phyloP scores from a whole-genome alignment of 2,888 invertebrate genomes.

The Volucella bombylans region DNA sequence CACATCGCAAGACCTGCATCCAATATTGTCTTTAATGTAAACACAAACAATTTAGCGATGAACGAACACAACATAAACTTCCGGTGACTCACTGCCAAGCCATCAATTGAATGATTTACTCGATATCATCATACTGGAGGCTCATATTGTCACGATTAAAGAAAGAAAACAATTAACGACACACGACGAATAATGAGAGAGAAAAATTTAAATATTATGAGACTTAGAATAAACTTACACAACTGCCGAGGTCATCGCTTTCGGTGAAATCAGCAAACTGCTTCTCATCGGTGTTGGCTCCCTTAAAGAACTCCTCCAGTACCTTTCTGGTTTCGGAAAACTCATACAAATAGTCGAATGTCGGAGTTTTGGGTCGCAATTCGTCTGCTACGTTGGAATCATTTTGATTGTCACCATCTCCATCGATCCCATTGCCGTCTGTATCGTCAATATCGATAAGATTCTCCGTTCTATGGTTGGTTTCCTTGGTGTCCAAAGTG shows the following conservation, averaged over 20 bases:
- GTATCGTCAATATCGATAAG: conserved; percentile 78
- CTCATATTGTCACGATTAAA: conserved; percentile 32
- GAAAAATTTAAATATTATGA: conserved; percentile 2
- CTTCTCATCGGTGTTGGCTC: conserved; percentile 85
- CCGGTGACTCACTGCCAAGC: conserved; percentile 41
- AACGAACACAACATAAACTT: conserved; percentile 12
- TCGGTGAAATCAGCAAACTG: conserved; percentile 82
- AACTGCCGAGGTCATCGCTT: conserved; percentile 81
- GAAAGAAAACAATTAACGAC: conserved; percentile 18
- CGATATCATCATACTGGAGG: conserved; percentile 23
- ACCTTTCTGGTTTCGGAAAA: conserved; percentile 96
- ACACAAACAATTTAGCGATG: conserved; percentile 4
- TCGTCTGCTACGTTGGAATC: conserved; percentile 51
- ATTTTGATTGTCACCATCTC: conserved; percentile 58
- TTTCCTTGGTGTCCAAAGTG: conserved; percentile 43
- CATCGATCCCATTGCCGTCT: conserved; percentile 70
- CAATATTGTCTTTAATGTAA: conserved; percentile 11
- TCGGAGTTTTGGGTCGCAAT: conserved; percentile 83
- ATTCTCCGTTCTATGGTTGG: conserved; percentile 74
- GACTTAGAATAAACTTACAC: conserved; percentile 76
- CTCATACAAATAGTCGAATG: conserved; percentile 94
- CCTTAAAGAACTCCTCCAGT: conserved; percentile 94
- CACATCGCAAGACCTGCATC: neutral
- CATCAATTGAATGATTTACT: conserved; percentile 17
- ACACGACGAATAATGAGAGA: neutral